Conservation (phyloP, 2,113 vertebrate species). For the Pelodiscus sinensis region DNA sequence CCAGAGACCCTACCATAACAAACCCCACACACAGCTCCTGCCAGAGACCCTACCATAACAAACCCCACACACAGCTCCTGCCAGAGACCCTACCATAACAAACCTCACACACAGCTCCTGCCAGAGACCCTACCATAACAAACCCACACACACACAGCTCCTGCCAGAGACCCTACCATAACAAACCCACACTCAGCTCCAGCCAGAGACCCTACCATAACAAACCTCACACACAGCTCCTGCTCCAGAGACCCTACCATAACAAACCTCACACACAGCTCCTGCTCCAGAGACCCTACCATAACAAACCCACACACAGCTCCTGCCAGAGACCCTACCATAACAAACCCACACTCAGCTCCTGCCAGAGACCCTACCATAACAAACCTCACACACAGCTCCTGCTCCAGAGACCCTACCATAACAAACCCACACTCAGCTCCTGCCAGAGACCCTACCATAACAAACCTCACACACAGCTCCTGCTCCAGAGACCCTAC, state of each 20-base stretch:
- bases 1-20: not conserved
- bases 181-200: no score
- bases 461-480: no score
- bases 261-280: no score
- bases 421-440: not conserved
- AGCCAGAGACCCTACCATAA: no score
- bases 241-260: not conserved
- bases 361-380: rapidly evolving
- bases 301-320: no score
- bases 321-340: not conserved
- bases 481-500: no score
- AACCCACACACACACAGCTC: no score
- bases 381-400: rapidly evolving
- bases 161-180: no score
- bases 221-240: no score
- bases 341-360: rapidly evolving
- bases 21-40: rapidly evolving
- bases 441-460: no score
- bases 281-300: no score
- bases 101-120: not conserved
- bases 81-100: rapidly evolving
- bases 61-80: rapidly evolving
- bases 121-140: no score
- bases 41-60: rapidly evolving
- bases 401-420: rapidly evolving